These are phyloP conservation scores for Hypotaenidia philippensis DNA, from an alignment of 2,797 vertebrate species.

Conservation along the genomic window DNA sequence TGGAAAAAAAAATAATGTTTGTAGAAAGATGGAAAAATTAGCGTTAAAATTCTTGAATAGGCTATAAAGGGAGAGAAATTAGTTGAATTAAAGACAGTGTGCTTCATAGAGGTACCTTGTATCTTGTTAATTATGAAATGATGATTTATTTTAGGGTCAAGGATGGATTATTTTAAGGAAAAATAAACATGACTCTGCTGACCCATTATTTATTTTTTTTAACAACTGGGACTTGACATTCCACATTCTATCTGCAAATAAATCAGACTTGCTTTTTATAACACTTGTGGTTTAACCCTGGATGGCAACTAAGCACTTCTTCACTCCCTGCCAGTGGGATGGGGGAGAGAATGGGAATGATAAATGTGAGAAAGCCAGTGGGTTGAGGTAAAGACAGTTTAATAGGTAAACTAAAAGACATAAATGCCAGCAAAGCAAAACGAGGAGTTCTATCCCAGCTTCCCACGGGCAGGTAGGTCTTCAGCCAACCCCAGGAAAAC, in stretches of 20 bases:
- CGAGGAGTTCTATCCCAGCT: not conserved
- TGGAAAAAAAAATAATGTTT: not conserved
- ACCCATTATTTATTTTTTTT: not conserved
- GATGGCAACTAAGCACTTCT: rapidly evolving
- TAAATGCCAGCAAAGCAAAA: rapidly evolving
- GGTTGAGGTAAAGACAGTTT: not conserved
- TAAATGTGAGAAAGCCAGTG: not conserved
- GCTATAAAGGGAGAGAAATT: not conserved
- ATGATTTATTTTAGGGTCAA: not conserved
- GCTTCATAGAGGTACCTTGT: not conserved
- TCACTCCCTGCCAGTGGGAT: rapidly evolving
- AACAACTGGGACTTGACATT: not conserved
- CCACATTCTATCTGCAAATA: not conserved
- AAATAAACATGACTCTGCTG: too few relatives aligned
- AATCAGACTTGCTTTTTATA: not conserved
- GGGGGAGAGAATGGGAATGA: not conserved
- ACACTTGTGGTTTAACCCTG: rapidly evolving
- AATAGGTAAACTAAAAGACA: not conserved
- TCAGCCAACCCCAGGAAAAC: not conserved
- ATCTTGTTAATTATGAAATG: not conserved
- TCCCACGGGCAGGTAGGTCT: rapidly evolving
- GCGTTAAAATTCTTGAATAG: not conserved
- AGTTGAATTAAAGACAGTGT: not conserved
- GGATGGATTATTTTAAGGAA: not conserved
- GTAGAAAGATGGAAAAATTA: not conserved